Percentiles rank a stretch among this genome's conserved stretches.
These are phyloP conservation scores for Thelaira solivaga DNA, from an alignment of 2,888 invertebrate genomes.

Conservation along the genomic window DNA sequence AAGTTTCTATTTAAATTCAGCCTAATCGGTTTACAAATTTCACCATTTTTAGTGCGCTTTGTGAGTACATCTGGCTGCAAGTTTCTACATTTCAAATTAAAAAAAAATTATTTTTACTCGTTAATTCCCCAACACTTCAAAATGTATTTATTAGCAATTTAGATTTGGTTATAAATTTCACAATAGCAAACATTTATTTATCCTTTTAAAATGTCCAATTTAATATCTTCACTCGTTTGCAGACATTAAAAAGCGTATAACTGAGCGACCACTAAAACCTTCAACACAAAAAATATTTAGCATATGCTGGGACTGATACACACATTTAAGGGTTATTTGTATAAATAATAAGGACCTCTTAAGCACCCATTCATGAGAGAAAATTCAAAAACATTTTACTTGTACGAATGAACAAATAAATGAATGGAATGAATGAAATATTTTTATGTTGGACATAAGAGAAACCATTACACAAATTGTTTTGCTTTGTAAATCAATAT, in stretches of 20 bases:
- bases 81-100: too few relatives aligned
- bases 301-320: constrained; percentile 27
- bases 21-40: too few relatives aligned
- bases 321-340: constrained; percentile 36
- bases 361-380: background rate
- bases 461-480: constrained; percentile 60
- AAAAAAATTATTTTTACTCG: too few relatives aligned
- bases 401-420: background rate
- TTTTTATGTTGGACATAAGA: constrained; percentile 21
- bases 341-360: constrained; percentile 36
- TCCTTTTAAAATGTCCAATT: background rate
- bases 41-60: too few relatives aligned
- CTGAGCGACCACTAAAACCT: constrained; percentile 12
- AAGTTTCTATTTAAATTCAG: too few relatives aligned
- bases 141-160: too few relatives aligned
- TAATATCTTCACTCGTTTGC: background rate
- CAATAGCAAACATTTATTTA: too few relatives aligned
- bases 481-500: constrained; percentile 56
- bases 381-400: background rate
- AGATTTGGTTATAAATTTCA: too few relatives aligned
- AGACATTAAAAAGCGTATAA: background rate
- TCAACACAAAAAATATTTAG: constrained; percentile 19
- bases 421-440: background rate
- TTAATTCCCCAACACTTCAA: too few relatives aligned
- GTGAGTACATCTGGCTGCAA: too few relatives aligned